These are phyloP conservation scores for Synanthedon andrenaeformis DNA, from an alignment of 2,888 invertebrate species.

Conservation along the genomic window DNA sequence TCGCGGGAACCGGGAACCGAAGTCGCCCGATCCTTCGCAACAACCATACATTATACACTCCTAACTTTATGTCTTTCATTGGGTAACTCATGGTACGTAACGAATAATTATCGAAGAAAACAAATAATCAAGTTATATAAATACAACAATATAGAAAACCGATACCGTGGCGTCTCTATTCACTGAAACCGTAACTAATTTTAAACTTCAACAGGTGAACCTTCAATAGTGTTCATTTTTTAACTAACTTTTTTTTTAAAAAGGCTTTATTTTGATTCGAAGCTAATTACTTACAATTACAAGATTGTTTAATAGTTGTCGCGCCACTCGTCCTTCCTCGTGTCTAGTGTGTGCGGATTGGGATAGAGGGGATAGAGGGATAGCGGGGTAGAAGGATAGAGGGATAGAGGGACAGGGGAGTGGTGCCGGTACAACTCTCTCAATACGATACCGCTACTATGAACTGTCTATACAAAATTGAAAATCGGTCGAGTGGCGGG, in stretches of 20 bases:
- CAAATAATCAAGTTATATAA: constrained; percentile 19
- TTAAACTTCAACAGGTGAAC: constrained; percentile 60
- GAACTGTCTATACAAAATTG: constrained; percentile 70
- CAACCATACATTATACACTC: constrained; percentile 27
- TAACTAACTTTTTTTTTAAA: constrained; percentile 54
- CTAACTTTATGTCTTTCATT: constrained; percentile 68
- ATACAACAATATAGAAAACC: constrained; percentile 43
- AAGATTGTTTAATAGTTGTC: constrained; percentile 64
- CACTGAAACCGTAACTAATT: constrained; percentile 62
- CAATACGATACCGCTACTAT: constrained; percentile 55
- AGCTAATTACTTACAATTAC: constrained; percentile 70
- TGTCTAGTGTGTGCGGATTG: constrained; percentile 1
- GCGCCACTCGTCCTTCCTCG: constrained; percentile 27
- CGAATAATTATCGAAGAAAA: constrained; percentile 62
- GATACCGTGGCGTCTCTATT: constrained; percentile 54
- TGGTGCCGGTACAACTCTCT: constrained; percentile 35
- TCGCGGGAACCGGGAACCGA: constrained; percentile 1
- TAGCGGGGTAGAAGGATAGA: neutral
- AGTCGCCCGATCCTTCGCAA: neutral
- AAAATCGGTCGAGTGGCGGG: constrained; percentile 56
- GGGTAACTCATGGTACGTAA: constrained; percentile 60
- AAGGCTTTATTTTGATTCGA: constrained; percentile 67
- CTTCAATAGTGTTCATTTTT: constrained; percentile 62
- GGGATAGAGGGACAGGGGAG: neutral
- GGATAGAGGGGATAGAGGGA: neutral